These are phyloP conservation scores for Eclectus roratus DNA, from an alignment of 2,113 vertebrate genomes.

Conservation along the genomic window DNA sequence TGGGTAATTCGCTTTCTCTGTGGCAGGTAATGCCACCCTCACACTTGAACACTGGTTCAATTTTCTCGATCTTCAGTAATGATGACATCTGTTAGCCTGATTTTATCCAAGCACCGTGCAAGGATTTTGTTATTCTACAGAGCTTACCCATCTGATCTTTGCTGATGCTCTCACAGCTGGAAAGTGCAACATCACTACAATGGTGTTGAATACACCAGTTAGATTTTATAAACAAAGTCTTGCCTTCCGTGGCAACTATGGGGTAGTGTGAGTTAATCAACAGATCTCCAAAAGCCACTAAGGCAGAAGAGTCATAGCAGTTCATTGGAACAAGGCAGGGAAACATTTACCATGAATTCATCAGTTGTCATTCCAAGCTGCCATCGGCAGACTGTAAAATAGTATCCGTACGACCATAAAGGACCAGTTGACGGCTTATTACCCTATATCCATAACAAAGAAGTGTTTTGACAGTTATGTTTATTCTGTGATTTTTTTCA, in stretches of 20 bases:
- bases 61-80: slow-evolving; percentile 9
- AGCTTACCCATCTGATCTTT: neutral
- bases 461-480: neutral
- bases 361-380: neutral
- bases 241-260: neutral
- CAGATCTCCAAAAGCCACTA: neutral
- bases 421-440: neutral
- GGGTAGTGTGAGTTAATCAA: neutral
- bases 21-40: neutral
- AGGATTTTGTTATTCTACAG: slow-evolving; percentile 18
- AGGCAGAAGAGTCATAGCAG: neutral
- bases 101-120: neutral
- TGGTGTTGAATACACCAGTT: neutral
- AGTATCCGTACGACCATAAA: neutral
- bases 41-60: neutral
- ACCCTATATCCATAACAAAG: neutral
- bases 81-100: slow-evolving; percentile 19
- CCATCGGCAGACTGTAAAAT: neutral
- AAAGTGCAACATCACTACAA: neutral
- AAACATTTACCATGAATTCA: neutral
- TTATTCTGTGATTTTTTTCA: neutral
- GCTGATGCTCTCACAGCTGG: neutral
- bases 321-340: neutral
- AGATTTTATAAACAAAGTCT: neutral
- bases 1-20: neutral